Conservation (phyloP, 2,888 invertebrate species). For the Lymantria dispar region DNA sequence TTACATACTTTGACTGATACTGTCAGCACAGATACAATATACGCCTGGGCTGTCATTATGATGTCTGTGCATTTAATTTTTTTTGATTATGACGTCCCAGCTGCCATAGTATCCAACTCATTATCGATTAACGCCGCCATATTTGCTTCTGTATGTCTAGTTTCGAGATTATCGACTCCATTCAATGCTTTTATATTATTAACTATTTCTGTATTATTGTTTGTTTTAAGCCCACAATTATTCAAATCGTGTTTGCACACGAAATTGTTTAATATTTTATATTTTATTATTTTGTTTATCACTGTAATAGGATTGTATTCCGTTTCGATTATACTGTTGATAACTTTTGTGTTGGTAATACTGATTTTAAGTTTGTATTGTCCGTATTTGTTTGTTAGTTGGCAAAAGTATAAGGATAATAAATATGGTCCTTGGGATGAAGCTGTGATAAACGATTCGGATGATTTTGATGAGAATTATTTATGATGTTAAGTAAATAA, state of each 20-base stretch:
- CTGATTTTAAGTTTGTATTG: conserved; percentile 87
- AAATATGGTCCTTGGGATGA: conserved; percentile 99
- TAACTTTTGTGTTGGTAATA: conserved; percentile 83
- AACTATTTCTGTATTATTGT: conserved; percentile 93
- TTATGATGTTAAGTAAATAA: conserved; percentile 15
- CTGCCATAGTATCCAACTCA: conserved; percentile 94
- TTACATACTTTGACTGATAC: conserved; percentile 97
- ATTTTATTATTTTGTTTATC: conserved; percentile 73
- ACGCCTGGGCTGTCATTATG: conserved; percentile 94
- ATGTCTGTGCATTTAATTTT: conserved; percentile 94
- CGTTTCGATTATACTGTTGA: conserved; percentile 82
- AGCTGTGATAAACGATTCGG: conserved; percentile 87
- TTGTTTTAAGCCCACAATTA: conserved; percentile 94
- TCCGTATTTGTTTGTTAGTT: conserved; percentile 88
- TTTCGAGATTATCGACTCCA: conserved; percentile 93
- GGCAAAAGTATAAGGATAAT: conserved; percentile 92
- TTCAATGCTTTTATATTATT: conserved; percentile 94
- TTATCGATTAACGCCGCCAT: conserved; percentile 97
- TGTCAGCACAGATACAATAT: conserved; percentile 98
- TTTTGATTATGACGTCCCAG: conserved; percentile 94
- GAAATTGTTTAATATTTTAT: conserved; percentile 76
- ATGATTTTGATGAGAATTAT: conserved; percentile 72
- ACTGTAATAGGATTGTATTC: conserved; percentile 77
- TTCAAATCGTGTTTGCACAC: conserved; percentile 84
- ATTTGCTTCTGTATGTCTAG: conserved; percentile 96